phyloP scores from a whole-genome alignment of 2,113 vertebrate genomes.

The Cheirogaleus medius region DNA sequence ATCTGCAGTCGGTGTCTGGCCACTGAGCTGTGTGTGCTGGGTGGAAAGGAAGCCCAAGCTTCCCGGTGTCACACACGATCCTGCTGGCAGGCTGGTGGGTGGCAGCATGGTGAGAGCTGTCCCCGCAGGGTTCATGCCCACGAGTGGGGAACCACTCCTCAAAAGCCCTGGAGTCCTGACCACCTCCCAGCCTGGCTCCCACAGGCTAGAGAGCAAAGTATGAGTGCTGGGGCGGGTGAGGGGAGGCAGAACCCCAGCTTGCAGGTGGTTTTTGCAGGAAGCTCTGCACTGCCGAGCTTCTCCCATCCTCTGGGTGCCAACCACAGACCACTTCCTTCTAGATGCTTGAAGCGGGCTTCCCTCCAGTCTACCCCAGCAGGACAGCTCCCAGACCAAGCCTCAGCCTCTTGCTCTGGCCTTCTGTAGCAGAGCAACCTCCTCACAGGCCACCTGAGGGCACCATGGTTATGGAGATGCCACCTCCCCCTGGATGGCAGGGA shows the following conservation, averaged over 20 bases:
- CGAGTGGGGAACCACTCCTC: background rate
- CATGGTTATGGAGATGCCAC: background rate
- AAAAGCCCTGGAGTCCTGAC: background rate
- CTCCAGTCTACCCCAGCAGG: background rate
- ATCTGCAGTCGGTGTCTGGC: background rate
- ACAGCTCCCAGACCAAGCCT: background rate
- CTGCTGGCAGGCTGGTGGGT: background rate
- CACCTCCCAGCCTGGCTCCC: background rate
- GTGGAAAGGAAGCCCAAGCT: background rate
- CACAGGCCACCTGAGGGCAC: background rate
- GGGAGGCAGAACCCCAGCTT: background rate
- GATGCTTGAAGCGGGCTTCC: background rate
- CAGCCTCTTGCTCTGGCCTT: background rate
- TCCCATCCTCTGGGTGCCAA: background rate
- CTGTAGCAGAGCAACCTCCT: background rate
- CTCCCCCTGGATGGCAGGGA: background rate
- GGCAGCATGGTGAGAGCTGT: background rate
- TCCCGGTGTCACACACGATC: background rate
- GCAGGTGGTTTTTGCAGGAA: slow-evolving; percentile 22
- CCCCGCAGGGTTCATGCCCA: background rate
- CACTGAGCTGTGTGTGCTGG: background rate
- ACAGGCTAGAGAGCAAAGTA: background rate
- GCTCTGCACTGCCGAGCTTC: slow-evolving; percentile 18
- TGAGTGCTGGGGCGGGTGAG: background rate
- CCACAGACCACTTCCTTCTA: slow-evolving; percentile 44